Percentiles rank a stretch among this genome's conserved stretches.
phyloP scores from a whole-genome alignment of 2,113 vertebrate genomes.

The Mobula birostris region DNA sequence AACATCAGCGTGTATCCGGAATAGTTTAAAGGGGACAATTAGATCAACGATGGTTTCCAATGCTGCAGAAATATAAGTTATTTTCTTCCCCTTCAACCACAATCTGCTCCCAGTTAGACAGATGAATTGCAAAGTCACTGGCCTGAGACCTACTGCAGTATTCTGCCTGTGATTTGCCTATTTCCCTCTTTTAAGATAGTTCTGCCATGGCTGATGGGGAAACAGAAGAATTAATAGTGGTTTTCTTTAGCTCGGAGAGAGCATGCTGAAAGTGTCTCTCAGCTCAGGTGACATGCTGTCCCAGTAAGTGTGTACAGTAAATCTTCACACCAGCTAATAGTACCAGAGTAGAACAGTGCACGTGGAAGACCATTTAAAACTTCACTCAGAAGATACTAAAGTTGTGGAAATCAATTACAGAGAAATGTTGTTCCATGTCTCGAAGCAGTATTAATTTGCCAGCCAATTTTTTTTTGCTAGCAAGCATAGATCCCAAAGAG shows the following conservation, averaged over 20 bases:
- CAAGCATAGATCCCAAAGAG: not conserved
- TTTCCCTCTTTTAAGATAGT: not conserved
- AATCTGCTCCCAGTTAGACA: not conserved
- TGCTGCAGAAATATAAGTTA: too few species aligned
- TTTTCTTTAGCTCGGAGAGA: not conserved
- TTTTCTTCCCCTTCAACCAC: not conserved
- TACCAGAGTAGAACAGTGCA: not conserved
- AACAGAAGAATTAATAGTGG: not conserved
- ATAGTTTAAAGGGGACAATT: too few species aligned
- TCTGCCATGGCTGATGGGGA: not conserved
- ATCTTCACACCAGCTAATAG: not conserved
- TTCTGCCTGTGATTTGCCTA: not conserved
- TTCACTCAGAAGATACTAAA: not conserved
- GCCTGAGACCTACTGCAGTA: not conserved
- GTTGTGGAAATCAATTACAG: too few species aligned
- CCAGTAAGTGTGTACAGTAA: not conserved
- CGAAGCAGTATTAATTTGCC: not conserved
- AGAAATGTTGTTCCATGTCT: too few species aligned
- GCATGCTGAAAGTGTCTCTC: too few species aligned
- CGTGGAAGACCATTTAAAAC: not conserved
- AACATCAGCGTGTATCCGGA: too few species aligned
- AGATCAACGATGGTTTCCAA: too few species aligned
- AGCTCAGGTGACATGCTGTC: too few species aligned
- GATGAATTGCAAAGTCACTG: not conserved
- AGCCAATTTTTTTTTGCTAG: not conserved